These are phyloP conservation scores for Aviceda subcristata DNA, from an alignment of 2,113 vertebrate genomes.

Conservation along the genomic window DNA sequence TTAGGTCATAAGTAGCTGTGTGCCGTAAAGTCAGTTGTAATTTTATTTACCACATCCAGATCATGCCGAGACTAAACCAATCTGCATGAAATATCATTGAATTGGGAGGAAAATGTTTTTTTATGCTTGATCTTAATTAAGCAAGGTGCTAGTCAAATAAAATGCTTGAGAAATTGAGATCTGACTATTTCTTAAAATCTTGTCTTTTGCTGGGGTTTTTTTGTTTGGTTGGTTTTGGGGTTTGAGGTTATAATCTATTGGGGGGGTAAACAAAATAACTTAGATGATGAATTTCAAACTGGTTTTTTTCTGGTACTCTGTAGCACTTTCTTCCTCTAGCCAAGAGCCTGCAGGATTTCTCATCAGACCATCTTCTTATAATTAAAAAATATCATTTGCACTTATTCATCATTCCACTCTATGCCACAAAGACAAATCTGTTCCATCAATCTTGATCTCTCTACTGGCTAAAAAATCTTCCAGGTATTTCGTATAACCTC, in stretches of 20 bases:
- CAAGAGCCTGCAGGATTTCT: not conserved
- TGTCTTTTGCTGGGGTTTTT: not conserved
- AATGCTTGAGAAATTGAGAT: not conserved
- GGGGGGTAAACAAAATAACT: not conserved
- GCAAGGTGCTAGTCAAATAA: not conserved
- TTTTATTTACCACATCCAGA: not conserved
- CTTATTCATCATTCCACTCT: not conserved
- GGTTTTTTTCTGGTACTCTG: not conserved
- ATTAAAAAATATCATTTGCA: constrained; percentile 9
- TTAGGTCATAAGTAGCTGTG: not conserved
- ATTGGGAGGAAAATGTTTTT: not conserved
- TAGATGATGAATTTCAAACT: not conserved
- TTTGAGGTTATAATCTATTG: not conserved
- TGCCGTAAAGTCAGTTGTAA: not conserved
- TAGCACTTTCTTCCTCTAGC: not conserved
- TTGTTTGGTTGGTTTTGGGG: not conserved
- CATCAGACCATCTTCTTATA: not conserved
- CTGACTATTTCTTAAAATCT: not conserved
- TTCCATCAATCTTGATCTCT: not conserved
- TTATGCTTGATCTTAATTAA: not conserved
- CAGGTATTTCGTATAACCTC: not conserved
- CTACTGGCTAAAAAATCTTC: not conserved
- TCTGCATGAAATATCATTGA: not conserved
- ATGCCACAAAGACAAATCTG: not conserved
- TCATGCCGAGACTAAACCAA: not conserved